Percentiles rank a stretch among this genome's conserved stretches.
These are phyloP conservation scores for Peromyscus nudipes DNA, from an alignment of 2,797 vertebrate species.

Conservation along the genomic window DNA sequence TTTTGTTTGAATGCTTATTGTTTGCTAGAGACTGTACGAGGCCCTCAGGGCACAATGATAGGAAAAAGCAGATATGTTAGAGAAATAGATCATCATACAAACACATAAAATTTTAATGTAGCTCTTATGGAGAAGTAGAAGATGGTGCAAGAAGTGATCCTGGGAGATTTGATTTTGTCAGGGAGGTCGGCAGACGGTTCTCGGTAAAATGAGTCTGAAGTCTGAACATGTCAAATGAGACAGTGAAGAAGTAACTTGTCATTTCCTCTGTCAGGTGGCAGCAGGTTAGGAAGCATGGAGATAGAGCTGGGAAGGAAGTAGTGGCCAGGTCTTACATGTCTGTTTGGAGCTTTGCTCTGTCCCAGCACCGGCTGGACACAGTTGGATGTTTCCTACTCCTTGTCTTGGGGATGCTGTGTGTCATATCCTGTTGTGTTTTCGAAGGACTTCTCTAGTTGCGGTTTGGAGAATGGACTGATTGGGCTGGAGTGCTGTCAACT, in stretches of 20 bases:
- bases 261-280: neutral
- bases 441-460: slow-evolving; percentile 28
- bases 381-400: neutral
- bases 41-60: neutral
- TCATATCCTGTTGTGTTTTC: neutral
- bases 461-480: neutral
- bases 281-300: neutral
- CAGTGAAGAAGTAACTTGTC: neutral
- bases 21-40: neutral
- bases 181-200: neutral
- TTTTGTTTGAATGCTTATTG: neutral
- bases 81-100: slow-evolving; percentile 18
- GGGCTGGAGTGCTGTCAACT: neutral
- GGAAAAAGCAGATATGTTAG: neutral
- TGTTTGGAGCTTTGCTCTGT: neutral
- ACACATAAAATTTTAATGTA: neutral
- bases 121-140: neutral
- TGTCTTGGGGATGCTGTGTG: neutral
- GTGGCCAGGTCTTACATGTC: neutral
- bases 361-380: neutral
- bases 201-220: slow-evolving; percentile 13
- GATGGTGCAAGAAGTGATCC: neutral
- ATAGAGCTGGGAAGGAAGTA: neutral
- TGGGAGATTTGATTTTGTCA: slow-evolving; percentile 15
- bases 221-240: neutral